These are phyloP conservation scores for Sinhomidia bicolor DNA, from an alignment of 2,888 invertebrate species.

Conservation along the genomic window DNA sequence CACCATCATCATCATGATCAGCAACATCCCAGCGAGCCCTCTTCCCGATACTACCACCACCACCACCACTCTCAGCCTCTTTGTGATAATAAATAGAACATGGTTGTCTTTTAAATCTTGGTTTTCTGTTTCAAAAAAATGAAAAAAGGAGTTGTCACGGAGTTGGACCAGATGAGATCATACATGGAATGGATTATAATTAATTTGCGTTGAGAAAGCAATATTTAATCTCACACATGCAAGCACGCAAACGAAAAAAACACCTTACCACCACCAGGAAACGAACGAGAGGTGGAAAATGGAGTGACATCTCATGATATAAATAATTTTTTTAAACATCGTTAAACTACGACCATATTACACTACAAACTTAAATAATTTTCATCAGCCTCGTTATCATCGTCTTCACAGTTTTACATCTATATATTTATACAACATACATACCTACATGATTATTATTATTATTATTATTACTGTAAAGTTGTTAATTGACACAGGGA, in stretches of 20 bases:
- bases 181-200: not conserved
- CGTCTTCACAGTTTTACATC: conserved; percentile 46
- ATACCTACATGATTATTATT: conserved; percentile 19
- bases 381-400: conserved; percentile 14
- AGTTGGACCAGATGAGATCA: not conserved
- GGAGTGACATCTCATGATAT: not conserved
- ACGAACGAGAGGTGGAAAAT: not conserved
- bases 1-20: not conserved
- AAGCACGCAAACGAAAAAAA: not conserved
- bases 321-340: not conserved
- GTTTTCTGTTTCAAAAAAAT: conserved; percentile 12
- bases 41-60: not conserved
- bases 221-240: not conserved
- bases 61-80: conserved; percentile 15
- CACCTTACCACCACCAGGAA: not conserved
- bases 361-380: conserved; percentile 21
- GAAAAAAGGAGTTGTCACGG: too few species aligned
- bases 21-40: not conserved
- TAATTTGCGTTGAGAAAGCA: too few species aligned
- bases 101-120: conserved; percentile 4
- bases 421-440: conserved; percentile 34
- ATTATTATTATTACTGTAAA: conserved; percentile 6
- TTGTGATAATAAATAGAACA: conserved; percentile 41
- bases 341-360: conserved; percentile 26
- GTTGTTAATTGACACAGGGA: not conserved